A percentile compares a stretch with the other conserved stretches of the same genome.
Evolutionary conservation across 2,888 invertebrate genomes (phyloP).

Genomic region (Calephelis perditalis): DNA sequence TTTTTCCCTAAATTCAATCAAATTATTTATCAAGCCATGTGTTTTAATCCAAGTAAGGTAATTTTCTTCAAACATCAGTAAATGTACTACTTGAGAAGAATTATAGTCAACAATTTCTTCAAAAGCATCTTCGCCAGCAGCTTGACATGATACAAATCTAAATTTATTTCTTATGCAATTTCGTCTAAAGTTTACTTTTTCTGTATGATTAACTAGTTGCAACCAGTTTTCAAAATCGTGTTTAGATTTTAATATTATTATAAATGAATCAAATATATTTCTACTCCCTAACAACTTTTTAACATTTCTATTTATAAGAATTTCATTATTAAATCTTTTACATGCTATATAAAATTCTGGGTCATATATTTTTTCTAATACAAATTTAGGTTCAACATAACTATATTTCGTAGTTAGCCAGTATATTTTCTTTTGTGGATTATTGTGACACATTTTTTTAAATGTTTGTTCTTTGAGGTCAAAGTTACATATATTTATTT

Average conservation of each 20-base stretch:
- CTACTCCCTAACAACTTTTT: background rate
- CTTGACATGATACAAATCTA: slow-evolving; percentile 5
- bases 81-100: background rate
- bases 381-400: background rate
- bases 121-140: background rate
- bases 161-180: background rate
- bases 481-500: background rate
- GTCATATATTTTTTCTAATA: background rate
- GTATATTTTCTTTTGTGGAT: background rate
- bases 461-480: background rate
- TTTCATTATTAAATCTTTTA: slow-evolving; percentile 1
- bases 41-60: slow-evolving; percentile 7
- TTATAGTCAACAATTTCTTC: background rate
- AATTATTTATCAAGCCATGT: background rate
- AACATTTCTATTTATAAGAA: background rate
- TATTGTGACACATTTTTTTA: background rate
- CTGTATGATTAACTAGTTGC: background rate
- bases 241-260: background rate
- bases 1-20: background rate
- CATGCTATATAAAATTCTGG: slow-evolving; percentile 1
- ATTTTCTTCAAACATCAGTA: slow-evolving; percentile 11
- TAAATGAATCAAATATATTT: background rate
- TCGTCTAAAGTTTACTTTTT: slow-evolving; percentile 1
- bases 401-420: background rate
- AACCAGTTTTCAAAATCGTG: slow-evolving; percentile 6